Conservation (phyloP, 2,113 vertebrate species). For the Nycticebus coucang region DNA sequence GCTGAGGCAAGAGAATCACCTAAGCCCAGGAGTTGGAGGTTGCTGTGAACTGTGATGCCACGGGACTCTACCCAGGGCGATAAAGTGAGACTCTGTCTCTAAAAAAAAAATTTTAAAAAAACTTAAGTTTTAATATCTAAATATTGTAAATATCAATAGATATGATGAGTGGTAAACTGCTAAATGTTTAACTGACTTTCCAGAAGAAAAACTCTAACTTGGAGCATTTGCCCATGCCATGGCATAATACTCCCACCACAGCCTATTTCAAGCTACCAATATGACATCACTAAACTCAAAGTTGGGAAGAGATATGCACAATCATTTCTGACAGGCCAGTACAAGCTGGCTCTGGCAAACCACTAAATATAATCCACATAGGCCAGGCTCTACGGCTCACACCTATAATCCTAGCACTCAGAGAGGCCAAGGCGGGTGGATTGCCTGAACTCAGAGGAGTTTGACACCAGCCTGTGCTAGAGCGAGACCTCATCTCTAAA, state of each 20-base stretch:
- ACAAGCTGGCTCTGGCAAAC: background rate
- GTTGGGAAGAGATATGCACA: background rate
- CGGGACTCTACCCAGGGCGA: too few species aligned
- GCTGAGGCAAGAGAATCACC: too few species aligned
- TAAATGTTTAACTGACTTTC: background rate
- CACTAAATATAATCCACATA: background rate
- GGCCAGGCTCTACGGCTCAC: too few species aligned
- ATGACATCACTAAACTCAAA: background rate
- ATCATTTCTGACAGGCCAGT: background rate
- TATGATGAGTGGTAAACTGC: background rate
- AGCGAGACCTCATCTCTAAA: too few species aligned
- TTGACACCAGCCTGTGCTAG: too few species aligned
- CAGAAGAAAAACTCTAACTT: background rate
- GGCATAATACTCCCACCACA: background rate
- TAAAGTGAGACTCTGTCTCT: too few species aligned
- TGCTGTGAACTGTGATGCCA: too few species aligned
- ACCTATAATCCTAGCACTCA: too few species aligned
- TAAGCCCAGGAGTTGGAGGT: too few species aligned
- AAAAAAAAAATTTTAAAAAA: too few species aligned
- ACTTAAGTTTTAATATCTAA: background rate
- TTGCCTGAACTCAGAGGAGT: too few species aligned
- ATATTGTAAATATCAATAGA: conserved; percentile 9
- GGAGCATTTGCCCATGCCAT: background rate
- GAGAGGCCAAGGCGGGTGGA: too few species aligned
- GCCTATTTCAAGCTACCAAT: background rate